Percentiles rank a stretch among this genome's conserved stretches.
Conservation (phyloP, 1,140 invertebrate genomes). For the Heliothis subflexa region DNA sequence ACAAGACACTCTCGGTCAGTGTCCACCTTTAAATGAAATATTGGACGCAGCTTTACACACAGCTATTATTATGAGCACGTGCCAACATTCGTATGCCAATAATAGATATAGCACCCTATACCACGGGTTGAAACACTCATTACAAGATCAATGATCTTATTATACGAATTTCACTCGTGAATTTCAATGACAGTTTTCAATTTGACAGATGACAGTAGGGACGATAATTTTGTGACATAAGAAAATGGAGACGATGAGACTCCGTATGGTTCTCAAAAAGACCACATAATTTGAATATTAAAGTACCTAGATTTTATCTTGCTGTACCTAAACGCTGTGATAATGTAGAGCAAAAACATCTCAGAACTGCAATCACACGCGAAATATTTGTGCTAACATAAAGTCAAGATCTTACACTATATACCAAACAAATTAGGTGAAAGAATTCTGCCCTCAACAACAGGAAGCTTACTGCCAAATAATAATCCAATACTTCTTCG, state of each 20-base stretch:
- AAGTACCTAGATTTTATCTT: no score
- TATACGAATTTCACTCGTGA: constrained; percentile 24
- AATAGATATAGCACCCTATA: constrained; percentile 10
- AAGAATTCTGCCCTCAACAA: not conserved
- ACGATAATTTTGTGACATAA: not conserved
- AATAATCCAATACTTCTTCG: not conserved
- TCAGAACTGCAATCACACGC: no score
- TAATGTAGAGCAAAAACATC: no score
- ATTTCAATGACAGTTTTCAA: not conserved
- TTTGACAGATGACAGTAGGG: not conserved
- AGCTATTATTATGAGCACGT: constrained; percentile 31
- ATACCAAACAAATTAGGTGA: no score
- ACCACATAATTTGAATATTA: no score
- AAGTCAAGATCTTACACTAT: no score
- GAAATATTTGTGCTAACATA: no score
- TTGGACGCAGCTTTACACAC: constrained; percentile 24
- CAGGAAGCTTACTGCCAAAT: not conserved
- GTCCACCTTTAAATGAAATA: constrained; percentile 38
- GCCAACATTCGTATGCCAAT: constrained; percentile 33
- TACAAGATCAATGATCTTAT: constrained; percentile 39
- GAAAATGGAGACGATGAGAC: not conserved
- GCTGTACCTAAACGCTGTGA: no score
- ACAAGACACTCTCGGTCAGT: constrained; percentile 5
- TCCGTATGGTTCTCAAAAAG: no score
- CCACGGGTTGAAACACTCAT: constrained; percentile 31